A percentile compares a stretch with the other conserved stretches of the same genome.
These are phyloP conservation scores for Oncorhynchus mykiss DNA, from an alignment of 2,113 vertebrate genomes.

Conservation along the genomic window DNA sequence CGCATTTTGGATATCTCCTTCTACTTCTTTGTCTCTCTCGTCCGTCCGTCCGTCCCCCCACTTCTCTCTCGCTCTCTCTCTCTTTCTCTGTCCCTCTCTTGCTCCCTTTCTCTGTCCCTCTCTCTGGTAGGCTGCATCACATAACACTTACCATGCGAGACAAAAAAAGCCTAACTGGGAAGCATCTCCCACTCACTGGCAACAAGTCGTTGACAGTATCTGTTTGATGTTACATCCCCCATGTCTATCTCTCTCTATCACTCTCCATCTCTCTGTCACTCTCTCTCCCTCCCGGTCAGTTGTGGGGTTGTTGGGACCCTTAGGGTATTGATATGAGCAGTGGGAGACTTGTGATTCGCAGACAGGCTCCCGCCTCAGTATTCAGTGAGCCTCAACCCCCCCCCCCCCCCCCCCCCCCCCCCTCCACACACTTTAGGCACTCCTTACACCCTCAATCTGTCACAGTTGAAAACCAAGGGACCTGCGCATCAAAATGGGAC, in stretches of 20 bases:
- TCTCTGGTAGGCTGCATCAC: neutral
- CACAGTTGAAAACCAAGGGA: slow-evolving; percentile 61
- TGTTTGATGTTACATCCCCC: slow-evolving; percentile 12
- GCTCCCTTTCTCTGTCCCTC: too few species aligned
- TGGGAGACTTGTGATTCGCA: slow-evolving; percentile 63
- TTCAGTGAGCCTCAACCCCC: slow-evolving; percentile 17
- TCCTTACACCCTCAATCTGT: slow-evolving; percentile 69
- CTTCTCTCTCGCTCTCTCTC: neutral
- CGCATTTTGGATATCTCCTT: slow-evolving; percentile 48
- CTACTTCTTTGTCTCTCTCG: neutral
- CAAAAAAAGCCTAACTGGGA: neutral
- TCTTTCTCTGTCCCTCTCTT: too few species aligned
- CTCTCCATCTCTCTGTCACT: slow-evolving; percentile 22
- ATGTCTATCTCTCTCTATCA: slow-evolving; percentile 30
- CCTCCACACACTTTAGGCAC: slow-evolving; percentile 28
- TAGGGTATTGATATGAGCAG: slow-evolving; percentile 64
- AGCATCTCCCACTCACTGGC: neutral
- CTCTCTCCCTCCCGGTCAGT: slow-evolving; percentile 19
- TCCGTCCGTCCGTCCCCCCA: neutral
- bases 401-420: neutral
- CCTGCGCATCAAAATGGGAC: slow-evolving; percentile 46
- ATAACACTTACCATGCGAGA: neutral
- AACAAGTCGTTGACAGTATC: neutral
- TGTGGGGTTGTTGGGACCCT: slow-evolving; percentile 41
- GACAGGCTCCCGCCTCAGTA: slow-evolving; percentile 44